phyloP scores from a whole-genome alignment of 2,797 vertebrate genomes.

The Alfaro cultratus region DNA sequence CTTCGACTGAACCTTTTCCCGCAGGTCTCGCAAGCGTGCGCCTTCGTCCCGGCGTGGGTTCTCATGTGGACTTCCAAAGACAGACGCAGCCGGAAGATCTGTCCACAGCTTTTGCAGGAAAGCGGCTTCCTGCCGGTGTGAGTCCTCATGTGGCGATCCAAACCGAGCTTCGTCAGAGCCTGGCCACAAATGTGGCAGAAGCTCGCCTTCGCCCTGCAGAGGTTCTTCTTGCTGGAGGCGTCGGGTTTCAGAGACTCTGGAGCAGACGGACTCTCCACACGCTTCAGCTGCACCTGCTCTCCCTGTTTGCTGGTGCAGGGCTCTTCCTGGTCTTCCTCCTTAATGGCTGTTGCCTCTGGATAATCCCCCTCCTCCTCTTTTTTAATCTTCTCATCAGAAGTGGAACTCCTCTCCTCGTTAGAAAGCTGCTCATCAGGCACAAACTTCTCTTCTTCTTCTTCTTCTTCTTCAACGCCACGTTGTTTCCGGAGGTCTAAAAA shows the following conservation, averaged over 20 bases:
- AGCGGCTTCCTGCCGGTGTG: not conserved
- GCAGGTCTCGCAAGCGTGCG: not conserved
- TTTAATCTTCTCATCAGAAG: conserved; percentile 3
- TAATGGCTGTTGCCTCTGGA: conserved; percentile 1
- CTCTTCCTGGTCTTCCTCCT: conserved; percentile 16
- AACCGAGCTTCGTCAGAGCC: not conserved
- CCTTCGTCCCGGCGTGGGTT: not conserved
- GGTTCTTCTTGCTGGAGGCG: not conserved
- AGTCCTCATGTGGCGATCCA: conserved; percentile 1
- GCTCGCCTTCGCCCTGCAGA: not conserved
- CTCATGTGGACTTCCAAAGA: conserved; percentile 1
- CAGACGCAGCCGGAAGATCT: not conserved
- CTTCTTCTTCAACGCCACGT: conserved; percentile 2
- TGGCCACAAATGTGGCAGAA: conserved; percentile 1
- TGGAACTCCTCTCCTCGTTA: conserved; percentile 4
- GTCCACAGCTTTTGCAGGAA: conserved; percentile 18
- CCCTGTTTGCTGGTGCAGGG: conserved; percentile 9
- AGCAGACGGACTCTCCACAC: not conserved
- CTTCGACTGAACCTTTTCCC: conserved; percentile 21
- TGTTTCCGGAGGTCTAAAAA: not conserved
- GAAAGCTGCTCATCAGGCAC: conserved; percentile 9
- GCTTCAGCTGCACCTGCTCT: conserved; percentile 12
- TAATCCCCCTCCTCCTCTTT: conserved; percentile 7
- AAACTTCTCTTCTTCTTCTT: conserved; percentile 9
- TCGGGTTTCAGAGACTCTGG: not conserved